Evolutionary conservation across 2,888 invertebrate species (phyloP), one percentile per base, ranked within the genome.

Genomic region (Stenoptilia bipunctidactyla): DNA sequence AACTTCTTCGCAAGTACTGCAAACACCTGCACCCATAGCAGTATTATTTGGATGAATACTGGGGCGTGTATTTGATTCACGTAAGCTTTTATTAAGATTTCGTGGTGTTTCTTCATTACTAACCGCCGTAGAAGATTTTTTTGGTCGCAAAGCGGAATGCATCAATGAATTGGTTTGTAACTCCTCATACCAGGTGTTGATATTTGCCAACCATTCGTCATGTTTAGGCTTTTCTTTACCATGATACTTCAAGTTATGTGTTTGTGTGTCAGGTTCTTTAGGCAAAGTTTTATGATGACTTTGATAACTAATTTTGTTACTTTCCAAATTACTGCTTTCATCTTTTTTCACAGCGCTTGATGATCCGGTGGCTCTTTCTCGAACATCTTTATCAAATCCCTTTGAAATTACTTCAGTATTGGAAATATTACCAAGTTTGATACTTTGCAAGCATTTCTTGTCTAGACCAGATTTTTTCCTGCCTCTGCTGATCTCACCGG

Each of bases 171-270:
- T 38, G 15, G 34, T n/a, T 13, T 15, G 43, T 35, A 66, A 50
- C 14, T 57, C 57, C 13, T 53, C 50, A 45, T 69, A 69, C 69
- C 68, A 69, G 36, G 42, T 47, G 40, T 57, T 49, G 15, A 68
- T 53, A 13, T 42, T 53, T 10, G 49, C 48, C n/a, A 39, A 38
- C 57, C 51, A 60, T 15, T 39, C 37, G 27, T 42, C 37, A 2
- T 40, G 20, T 15, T 42, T 20, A 5, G 8, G 8, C 8, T 20
- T 20, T 5, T 5, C 20, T n/a, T n/a, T n/a, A n/a, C n/a, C n/a
- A n/a, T n/a, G n/a, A n/a, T n/a, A n/a, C 3, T 20, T 20, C 8
- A 20, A 20, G 8, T 20, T 20, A 5, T 3, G 20, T 8, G 4
- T 20, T 20, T 3, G 4, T 5, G 20, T 20, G 8, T 20, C 8